Base-by-base conservation (phyloP, 2,797 vertebrate species). In the Tokudaia tokunoshimensis region DNA sequence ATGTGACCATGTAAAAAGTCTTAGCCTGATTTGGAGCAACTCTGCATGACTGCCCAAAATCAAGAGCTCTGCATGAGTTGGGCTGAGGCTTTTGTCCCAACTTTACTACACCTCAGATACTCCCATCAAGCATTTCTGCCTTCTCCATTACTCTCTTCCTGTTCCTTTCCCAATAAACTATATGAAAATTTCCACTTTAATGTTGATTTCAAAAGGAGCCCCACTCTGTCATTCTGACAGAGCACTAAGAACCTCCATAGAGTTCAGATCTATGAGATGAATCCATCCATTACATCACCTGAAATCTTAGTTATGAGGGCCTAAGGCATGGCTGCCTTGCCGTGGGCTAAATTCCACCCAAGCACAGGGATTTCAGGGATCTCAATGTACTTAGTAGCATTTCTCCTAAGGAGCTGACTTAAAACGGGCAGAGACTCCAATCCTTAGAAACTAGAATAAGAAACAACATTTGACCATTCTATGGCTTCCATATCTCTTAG, bases 301-400 rank as follows among this genome's bases (percentile, higher is more conserved):
- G 89, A 92, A 93, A 97, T 91, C 4, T 14, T 84, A 96, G 34
- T 83, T 70, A 92, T 44, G 41, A 61, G 26, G n/a, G 67, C 85
- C 90, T 92, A 92, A 96, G 74, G 65, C 75, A 96, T 22, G 93
- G 81, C 15, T 84, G 31, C 65, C 79, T 93, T 93, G 84, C 84
- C 78, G 67, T 95, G 61, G 59, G 91, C 72, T 92, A 75, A 95
- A 97, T 96, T 85, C 29, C 12, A 93, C 85, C 19, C 26, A 70
- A 8, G 1, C 78, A 19, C 11, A 34, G 61, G 44, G 15, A 37
- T 91, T 83, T 96, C 82, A 75, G 37, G 61, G 67, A 41, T 65
- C 7, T 96, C 78, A 3, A 3, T 57, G 75, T 55, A 20, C 57
- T 89, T 50, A 67, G 6, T 47, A 55, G 22, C 79, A 81, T 82